Conservation (phyloP, 92 coral and sea anemone species). For the Metridium senile region DNA sequence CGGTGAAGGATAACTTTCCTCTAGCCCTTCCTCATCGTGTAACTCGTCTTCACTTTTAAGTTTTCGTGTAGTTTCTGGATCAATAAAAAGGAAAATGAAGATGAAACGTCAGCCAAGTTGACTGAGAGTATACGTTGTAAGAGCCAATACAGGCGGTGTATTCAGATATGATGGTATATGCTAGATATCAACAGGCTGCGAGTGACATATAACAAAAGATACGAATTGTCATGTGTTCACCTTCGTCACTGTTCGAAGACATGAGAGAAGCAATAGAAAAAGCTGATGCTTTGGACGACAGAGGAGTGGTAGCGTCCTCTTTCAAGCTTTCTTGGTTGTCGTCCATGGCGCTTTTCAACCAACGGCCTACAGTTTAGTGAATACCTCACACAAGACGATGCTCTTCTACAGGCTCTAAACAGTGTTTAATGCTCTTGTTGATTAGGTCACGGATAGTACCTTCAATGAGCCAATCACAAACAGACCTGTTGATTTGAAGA, state of each 20-base stretch:
- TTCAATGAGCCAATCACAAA: constrained; percentile 71
- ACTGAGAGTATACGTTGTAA: not conserved
- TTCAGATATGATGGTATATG: constrained; percentile 9
- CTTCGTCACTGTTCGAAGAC: constrained; percentile 72
- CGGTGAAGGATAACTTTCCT: constrained; percentile 16
- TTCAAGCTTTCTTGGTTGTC: constrained; percentile 18
- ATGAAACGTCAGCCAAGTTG: not conserved
- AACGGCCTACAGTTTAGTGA: not conserved
- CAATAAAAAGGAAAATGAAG: not conserved
- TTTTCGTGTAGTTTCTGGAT: constrained; percentile 3
- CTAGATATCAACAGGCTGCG: constrained; percentile 15
- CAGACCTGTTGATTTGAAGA: constrained; percentile 33
- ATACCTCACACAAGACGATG: constrained; percentile 31
- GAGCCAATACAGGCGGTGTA: not conserved
- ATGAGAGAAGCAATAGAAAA: constrained; percentile 92
- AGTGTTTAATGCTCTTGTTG: constrained; percentile 73
- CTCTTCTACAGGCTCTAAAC: constrained; percentile 69
- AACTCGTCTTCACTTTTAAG: not conserved
- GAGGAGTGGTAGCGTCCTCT: constrained; percentile 42
- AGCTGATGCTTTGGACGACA: constrained; percentile 92
- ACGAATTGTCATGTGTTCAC: constrained; percentile 38
- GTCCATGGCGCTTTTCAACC: constrained; percentile 25
- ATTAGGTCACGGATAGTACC: constrained; percentile 68
- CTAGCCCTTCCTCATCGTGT: constrained; percentile 10
- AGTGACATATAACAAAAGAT: constrained; percentile 15